Percentiles rank a stretch among this genome's conserved stretches.
phyloP scores from a whole-genome alignment of 1,140 invertebrate species.

The Portunus trituberculatus region DNA sequence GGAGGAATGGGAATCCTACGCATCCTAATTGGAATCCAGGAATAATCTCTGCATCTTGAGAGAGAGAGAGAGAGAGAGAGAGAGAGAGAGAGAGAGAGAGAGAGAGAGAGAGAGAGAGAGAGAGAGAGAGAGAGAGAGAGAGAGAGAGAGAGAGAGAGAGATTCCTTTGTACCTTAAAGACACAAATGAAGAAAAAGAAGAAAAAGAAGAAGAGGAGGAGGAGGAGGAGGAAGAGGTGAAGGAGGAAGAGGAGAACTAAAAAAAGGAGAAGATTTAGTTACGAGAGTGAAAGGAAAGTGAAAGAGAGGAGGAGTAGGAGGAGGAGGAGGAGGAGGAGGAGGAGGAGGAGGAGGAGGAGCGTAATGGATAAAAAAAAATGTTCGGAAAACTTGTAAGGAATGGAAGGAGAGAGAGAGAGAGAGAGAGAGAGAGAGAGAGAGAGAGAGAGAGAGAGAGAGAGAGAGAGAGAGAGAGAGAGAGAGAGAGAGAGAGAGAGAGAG shows the following conservation, averaged over 20 bases:
- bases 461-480: constrained; percentile 44
- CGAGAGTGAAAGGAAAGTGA: too few species aligned
- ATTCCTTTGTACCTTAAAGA: neutral
- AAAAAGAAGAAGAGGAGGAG: too few species aligned
- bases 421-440: constrained; percentile 28
- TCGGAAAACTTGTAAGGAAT: neutral
- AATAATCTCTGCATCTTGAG: neutral
- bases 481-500: constrained; percentile 33
- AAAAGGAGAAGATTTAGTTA: too few species aligned
- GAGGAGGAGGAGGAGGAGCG: neutral
- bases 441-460: constrained; percentile 50
- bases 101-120: constrained; percentile 57
- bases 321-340: neutral
- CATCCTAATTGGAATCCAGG: too few species aligned
- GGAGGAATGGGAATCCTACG: too few species aligned
- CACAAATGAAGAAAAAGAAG: neutral
- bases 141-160: constrained; percentile 38
- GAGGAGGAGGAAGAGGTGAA: too few species aligned
- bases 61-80: neutral
- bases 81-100: constrained; percentile 52
- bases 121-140: constrained; percentile 45
- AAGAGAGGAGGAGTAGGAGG: neutral
- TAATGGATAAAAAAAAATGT: neutral
- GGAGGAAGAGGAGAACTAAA: too few species aligned
- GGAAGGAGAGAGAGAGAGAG: neutral